Percentiles rank a stretch among this genome's conserved stretches.
Conservation (phyloP, 1,140 invertebrate genomes). For the Phymorhynchus buccinoides region DNA sequence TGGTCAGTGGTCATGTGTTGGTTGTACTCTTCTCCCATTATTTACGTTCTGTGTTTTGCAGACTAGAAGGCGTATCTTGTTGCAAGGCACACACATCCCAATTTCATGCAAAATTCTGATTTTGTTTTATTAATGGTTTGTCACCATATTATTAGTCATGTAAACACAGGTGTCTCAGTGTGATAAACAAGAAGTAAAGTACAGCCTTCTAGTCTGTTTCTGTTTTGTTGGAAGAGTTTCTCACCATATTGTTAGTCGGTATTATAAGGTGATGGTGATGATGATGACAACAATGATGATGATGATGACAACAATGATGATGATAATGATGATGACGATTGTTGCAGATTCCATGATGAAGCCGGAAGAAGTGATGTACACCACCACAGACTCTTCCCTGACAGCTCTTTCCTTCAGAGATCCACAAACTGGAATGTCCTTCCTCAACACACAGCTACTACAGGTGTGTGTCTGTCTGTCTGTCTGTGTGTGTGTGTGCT, state of each 20-base stretch:
- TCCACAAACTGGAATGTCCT: constrained; percentile 71
- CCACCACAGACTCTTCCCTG: constrained; percentile 50
- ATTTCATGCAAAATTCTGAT: too few species aligned
- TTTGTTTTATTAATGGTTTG: constrained; percentile 24
- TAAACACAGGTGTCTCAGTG: too few species aligned
- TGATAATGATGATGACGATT: neutral
- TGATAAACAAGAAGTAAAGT: too few species aligned
- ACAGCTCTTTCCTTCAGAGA: constrained; percentile 67
- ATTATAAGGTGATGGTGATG: neutral
- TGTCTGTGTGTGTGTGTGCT: neutral
- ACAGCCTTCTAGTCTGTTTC: too few species aligned
- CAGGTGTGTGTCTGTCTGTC: constrained; percentile 58
- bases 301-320: too few species aligned
- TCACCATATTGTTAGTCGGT: too few species aligned
- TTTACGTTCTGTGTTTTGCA: too few species aligned
- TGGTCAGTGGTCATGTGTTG: neutral
- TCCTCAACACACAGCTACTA: constrained; percentile 70
- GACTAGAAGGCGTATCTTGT: too few species aligned
- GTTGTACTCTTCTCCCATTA: too few species aligned
- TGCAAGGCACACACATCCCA: neutral
- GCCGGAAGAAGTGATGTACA: constrained; percentile 13
- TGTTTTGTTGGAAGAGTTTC: too few species aligned
- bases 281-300: neutral
- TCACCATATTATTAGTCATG: constrained; percentile 39
- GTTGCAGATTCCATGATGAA: constrained; percentile 1